These are phyloP conservation scores for Paradisaea rubra DNA, from an alignment of 2,113 vertebrate species.

Conservation along the genomic window DNA sequence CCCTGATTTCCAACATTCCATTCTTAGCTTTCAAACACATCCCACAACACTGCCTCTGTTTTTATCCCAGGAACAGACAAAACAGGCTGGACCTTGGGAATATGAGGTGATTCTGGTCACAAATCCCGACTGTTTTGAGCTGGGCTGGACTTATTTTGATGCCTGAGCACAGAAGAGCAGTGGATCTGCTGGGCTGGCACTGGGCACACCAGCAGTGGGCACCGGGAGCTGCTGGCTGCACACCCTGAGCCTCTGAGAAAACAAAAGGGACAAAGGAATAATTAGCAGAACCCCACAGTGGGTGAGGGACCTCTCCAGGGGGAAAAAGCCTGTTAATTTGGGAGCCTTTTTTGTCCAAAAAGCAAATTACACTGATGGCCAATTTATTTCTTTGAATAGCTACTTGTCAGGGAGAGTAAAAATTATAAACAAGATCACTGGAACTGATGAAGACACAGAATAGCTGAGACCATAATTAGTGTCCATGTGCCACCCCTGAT, in stretches of 20 bases:
- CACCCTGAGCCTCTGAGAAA: neutral
- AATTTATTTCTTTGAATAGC: slow-evolving; percentile 16
- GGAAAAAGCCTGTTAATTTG: neutral
- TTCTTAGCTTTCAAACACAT: neutral
- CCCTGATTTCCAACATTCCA: neutral
- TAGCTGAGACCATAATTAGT: neutral
- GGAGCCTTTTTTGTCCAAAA: neutral
- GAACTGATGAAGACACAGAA: slow-evolving; percentile 1
- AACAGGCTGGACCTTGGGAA: neutral
- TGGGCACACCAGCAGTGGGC: neutral
- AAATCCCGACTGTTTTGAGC: neutral
- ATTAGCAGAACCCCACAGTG: neutral
- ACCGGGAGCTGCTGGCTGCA: neutral
- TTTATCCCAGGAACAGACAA: neutral
- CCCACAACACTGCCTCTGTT: neutral
- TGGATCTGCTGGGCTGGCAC: neutral
- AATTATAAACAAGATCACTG: slow-evolving; percentile 2
- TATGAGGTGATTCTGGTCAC: neutral
- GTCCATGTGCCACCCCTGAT: neutral
- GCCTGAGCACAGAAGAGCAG: neutral
- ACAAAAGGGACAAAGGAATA: neutral
- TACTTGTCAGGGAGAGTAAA: slow-evolving; percentile 1
- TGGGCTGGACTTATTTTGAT: neutral
- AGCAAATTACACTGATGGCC: neutral
- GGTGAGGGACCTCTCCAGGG: neutral